Base-by-base conservation (phyloP, 2,888 invertebrate species). In the Mimachlamys varia region DNA sequence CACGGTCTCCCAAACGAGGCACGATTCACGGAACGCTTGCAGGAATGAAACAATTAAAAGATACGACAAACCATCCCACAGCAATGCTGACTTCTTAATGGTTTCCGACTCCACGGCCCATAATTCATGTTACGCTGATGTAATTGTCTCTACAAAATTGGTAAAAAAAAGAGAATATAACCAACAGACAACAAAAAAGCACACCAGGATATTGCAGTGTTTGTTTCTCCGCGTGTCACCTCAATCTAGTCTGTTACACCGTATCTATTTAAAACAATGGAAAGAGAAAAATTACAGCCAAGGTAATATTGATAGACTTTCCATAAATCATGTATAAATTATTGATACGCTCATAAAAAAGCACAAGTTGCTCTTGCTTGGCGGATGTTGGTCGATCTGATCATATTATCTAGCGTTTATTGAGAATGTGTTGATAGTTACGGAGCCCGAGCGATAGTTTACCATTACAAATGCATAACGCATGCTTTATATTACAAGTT, bases 21-120 rank as follows among this genome's bases (percentile, higher is more conserved):
- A 89, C 76, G 38, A 89, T 76, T 89, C 89, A 62, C 38, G n/a
- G 38, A 89, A 76, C 38, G 44, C 49, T 89, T 89, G 89, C 62
- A 89, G 58, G 89, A 62, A 62, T 62, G 89, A 89, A 58, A 27
- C 76, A 76, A 76, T 76, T 76, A 76, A 76, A 76, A 76, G 76
- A 76, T 76, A 76, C 33, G 19, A 27, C 76, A 27, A 33, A 27
- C 17, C 33, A 33, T 76, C 27, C 76, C 22, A 33, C 76, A 22
- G 33, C 17, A 76, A 12, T 33, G 76, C 12, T 33, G 33, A 27
- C 33, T 76, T 33, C 76, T 76, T 76, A 76, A 76, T 76, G 76
- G 76, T 27, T 76, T 76, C 22, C 33, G 33, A 76, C 33, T 76
- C 33, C 12, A 76, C 13, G 27, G 12, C 0, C 1, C 10, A 76